Evolutionary conservation across 2,113 vertebrate species (phyloP), one percentile per base, ranked within the genome.

Genomic region (Syngnathus typhle): DNA sequence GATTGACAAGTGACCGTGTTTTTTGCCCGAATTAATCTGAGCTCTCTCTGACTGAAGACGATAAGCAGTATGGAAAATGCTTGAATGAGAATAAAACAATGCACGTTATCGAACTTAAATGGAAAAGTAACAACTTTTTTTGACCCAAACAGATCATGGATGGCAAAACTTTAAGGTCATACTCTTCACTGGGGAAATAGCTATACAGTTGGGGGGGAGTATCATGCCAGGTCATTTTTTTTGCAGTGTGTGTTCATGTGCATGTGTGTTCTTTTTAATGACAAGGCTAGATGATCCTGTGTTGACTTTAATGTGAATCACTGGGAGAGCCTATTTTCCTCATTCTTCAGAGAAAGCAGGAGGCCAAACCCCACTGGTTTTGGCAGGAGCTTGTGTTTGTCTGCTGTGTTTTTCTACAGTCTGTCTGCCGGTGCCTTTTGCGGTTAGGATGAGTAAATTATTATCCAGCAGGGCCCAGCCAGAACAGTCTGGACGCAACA

Each of bases 311-410:
- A 75, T 64, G 74, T 27, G 46, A 69, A 79, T 60, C 43, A 70
- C 65, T 18, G 1, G 61, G 61, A 77, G 60, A 76, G 64, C 44
- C 68, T 58, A 49, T 77, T 76, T 69, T 65, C 71, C 52, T 79
- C 63, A 70, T 69, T 70, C 77, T 82, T 79, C 77, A 74, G 81
- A 73, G 70, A 75, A 80, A 84, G 73, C 64, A 68, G 64, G 46
- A 83, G 81, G 77, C 82, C 81, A 87, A 84, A 83, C 73, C 78
- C 71, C 37, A 56, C 79, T 88, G 86, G 69, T 82, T 86, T 83
- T 84, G 83, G 85, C 82, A 59, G 27, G 49, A 21, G 63, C 76
- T 69, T 37, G 52, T 74, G 78, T 77, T 78, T 79, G 75, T 88
- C 76, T 86, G 82, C 74, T 76, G 70, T 68, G 72, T 84, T 81